Conservation (phyloP, 2,113 vertebrate species). For the Silurus meridionalis region DNA sequence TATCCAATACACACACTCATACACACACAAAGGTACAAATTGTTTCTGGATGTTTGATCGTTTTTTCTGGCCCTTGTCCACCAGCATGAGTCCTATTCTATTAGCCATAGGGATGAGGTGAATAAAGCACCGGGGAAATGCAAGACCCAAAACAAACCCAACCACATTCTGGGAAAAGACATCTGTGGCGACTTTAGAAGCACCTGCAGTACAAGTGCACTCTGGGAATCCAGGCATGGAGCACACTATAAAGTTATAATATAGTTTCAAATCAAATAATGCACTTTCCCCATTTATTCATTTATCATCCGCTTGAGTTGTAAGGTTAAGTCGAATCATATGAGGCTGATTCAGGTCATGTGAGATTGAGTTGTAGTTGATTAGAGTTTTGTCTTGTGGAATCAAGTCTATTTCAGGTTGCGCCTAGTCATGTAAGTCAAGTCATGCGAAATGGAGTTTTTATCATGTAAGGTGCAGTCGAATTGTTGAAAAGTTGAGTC, state of each 20-base stretch:
- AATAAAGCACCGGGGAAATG: background rate
- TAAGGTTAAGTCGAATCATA: background rate
- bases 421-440: too few species aligned
- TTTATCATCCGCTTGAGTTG: too few species aligned
- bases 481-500: too few species aligned
- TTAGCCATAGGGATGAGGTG: background rate
- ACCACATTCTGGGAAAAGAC: background rate
- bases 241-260: background rate
- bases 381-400: too few species aligned
- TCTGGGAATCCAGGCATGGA: background rate
- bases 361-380: too few species aligned
- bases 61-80: background rate
- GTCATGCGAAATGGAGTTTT: too few species aligned
- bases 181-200: background rate
- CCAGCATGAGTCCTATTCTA: constrained; percentile 4
- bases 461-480: too few species aligned
- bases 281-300: background rate
- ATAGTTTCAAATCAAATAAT: background rate
- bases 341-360: background rate
- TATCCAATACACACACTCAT: background rate
- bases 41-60: background rate
- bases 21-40: background rate
- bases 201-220: too few species aligned
- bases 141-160: constrained; percentile 2
- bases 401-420: too few species aligned